Conservation (phyloP, 2,888 invertebrate species). For the Meandrusa payeni region DNA sequence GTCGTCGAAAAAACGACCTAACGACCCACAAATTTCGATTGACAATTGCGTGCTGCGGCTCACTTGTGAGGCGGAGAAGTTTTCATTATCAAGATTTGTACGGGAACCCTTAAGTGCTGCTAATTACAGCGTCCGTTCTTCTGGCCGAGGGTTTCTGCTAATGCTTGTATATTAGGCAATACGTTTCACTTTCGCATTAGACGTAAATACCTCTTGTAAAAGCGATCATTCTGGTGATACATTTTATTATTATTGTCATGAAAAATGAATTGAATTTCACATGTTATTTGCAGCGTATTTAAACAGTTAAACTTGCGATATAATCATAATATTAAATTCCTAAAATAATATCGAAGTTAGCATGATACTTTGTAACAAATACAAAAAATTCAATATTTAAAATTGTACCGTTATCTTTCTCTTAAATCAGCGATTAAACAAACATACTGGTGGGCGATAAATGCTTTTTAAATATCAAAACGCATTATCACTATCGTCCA, state of each 20-base stretch:
- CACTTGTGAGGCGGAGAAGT: conserved; percentile 45
- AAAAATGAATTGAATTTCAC: neutral
- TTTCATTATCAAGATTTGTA: conserved; percentile 71
- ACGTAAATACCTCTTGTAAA: conserved; percentile 11
- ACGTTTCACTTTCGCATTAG: conserved; percentile 21
- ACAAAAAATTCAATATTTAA: neutral
- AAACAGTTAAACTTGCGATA: too few species aligned
- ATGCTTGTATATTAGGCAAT: conserved; percentile 35
- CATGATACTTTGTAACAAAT: neutral
- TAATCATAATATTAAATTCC: neutral
- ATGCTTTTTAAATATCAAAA: conserved; percentile 9
- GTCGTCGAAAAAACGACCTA: conserved; percentile 46
- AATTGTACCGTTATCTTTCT: conserved; percentile 6
- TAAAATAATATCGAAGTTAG: neutral
- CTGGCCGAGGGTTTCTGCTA: conserved; percentile 51
- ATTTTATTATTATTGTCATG: neutral
- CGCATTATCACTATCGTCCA: neutral
- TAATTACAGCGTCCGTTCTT: conserved; percentile 63
- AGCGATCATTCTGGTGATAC: neutral
- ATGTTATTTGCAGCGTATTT: neutral
- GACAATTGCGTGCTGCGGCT: conserved; percentile 28
- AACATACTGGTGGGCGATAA: neutral
- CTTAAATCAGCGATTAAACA: conserved; percentile 14
- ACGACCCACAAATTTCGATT: conserved; percentile 34
- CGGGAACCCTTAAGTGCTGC: conserved; percentile 68